Evolutionary conservation across 2,888 invertebrate species (phyloP), one percentile per base, ranked within the genome.

Genomic region (Gnatocerus cornutus): DNA sequence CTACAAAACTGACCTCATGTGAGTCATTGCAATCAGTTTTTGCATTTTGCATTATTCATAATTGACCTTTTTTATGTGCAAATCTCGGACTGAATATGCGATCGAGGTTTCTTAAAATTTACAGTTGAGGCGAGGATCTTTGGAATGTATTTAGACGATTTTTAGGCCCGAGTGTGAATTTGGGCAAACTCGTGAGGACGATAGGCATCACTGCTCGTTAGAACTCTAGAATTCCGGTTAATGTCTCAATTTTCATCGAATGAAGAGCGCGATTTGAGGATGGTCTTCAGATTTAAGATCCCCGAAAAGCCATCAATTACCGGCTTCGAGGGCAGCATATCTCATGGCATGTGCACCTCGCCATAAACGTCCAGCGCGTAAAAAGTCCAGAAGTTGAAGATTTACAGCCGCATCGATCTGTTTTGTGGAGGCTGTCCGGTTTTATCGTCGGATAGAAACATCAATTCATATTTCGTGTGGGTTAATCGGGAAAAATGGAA

Each of bases 391-490:
- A 48, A 59, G 59, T 59, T 14, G 45, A 46, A 59, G 59, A 59
- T 59, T 59, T 59, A 59, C 59, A 33, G 14, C 59, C 59, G 46
- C 59, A 59, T 59, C 46, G 59, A 59, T 59, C 46, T 46, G 59
- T 48, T 59, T 48, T 59, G 59, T 59, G 59, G 59, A 59, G 59
- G 59, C 16, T 59, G 59, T 58, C 46, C n/a, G 46, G 30, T 59
- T 59, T 59, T 59, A 59, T 59, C 9, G 59, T 59, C 48, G 16
- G 27, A 43, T 27, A 58, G 59, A 33, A 45, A 45, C 46, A 59
- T 59, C 59, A 48, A 46, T 59, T 59, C 46, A 59, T 59, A 59
- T 46, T 59, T 59, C 37, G 59, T 59, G 59, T 59, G 59, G 59
- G 59, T 59, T 59, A 59, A 59, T 59, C 59, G 55, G 0, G 14